Evolutionary conservation across 1,140 invertebrate genomes (phyloP), one percentile per base, ranked within the genome.

Genomic region (Sinonovacula constricta): DNA sequence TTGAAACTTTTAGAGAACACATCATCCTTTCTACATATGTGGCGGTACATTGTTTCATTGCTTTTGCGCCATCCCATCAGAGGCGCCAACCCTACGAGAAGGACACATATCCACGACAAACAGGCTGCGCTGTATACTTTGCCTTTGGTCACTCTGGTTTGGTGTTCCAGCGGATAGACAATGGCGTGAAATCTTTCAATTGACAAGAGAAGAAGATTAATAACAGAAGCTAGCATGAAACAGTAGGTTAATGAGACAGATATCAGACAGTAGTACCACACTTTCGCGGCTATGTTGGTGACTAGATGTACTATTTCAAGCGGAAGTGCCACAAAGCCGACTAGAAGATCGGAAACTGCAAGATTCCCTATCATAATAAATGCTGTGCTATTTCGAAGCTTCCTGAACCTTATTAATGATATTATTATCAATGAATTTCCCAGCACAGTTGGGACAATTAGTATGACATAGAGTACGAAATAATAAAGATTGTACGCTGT

Each of bases 361-460:
- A 45, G 24, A 39, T 66, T 66, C n/a, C 63, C 63, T 15, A 66
- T 49, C 34, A 66, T n/a, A 26, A 66, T 39, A 14, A 24, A 66
- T 18, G 63, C 63, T n/a, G 24, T 30, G 10, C 22, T 12, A 49
- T 39, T 34, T 15, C 28, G 36, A 24, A 66, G 24, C 34, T 36
- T 15, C 18, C 28, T 30, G 30, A 66, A 66, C 15, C 63, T 31
- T 3, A 45, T 15, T 15, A 66, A 36, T 18, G 63, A 66, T 45
- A 66, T 66, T 3, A 63, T 1, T 12, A 63, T 63, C 30, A 63
- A 33, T 33, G 30, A 31, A 36, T 63, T 63, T 33, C 60, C 60
- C n/a, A 31, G 36, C n/a, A 63, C 14, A 26, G 60, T 63, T 1
- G 30, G 60, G 0, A 33, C 10, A 36, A 26, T 22, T 3, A 63